Base-by-base conservation (phyloP, 2,797 vertebrate genomes). In the Lithobates pipiens region DNA sequence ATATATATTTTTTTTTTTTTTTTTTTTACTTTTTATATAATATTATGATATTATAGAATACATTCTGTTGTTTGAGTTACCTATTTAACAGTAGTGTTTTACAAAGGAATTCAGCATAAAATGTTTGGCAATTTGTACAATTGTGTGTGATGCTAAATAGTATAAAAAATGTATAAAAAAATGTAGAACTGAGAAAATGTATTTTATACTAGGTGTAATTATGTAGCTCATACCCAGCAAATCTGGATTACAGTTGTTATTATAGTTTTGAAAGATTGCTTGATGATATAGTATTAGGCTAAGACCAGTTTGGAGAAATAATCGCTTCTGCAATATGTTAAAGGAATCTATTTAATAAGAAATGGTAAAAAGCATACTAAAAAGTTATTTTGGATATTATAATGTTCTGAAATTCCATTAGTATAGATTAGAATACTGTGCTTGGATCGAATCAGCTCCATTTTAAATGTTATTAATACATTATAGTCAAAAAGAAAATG, bases 161-260 rank as follows among this genome's bases (percentile, higher is more conserved):
- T 65, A 71, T 71, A 63, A 70, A 80, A 54, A 46, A 70, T 39
- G 88, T 85, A 88, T 85, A 80, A 90, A 90, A 90, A 92, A 90
- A 90, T 91, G 89, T 89, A 89, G 90, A 88, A 91, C 93, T 93
- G 92, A 90, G 61, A 63, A 57, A 92, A 77, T 91, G 92, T 91
- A 94, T 95, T 96, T 92, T 91, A 92, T 88, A 91, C 73, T 90
- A 80, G 46, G 92, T 94, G 93, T 94, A 95, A 95, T 95, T 95
- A 92, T 93, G 91, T 61, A 91, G 91, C 90, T 96, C 93, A 91
- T 93, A 94, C 95, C 93, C 93, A 90, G 91, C 91, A 94, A 92
- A 92, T 92, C 93, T 85, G 92, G 93, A 96, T 96, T 96, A 95
- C 91, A 90, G 89, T 95, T 94, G 94, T 93, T 91, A 96, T 96